Base-by-base conservation (phyloP, 2,797 vertebrate genomes). In the Macropus fuliginosus region DNA sequence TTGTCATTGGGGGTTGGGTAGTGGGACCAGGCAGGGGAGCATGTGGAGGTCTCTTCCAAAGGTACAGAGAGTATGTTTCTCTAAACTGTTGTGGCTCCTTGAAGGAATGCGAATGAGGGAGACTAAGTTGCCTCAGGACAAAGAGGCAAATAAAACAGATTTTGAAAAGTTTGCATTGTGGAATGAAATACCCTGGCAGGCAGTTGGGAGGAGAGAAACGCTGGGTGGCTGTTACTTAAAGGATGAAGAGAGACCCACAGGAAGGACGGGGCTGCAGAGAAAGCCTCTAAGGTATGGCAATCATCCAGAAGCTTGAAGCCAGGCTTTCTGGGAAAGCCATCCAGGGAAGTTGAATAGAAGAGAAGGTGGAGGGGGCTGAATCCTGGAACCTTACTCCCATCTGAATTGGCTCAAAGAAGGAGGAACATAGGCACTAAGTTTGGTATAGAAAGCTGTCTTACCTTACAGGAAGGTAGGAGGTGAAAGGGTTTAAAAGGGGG, bases 11-110 rank as follows among this genome's bases (percentile, higher is more conserved):
- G 96, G 97, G 95, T 55, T 95, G 92, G 97, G 96, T 96, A 98
- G 98, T 97, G 98, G 97, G 96, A 89, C 97, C 98, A 98, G 96
- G 91, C 34, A n/a, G 96, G 97, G 97, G 95, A 89, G 56, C 96
- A 96, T 96, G 87, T 59, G 31, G 31, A 97, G 95, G 96, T 95
- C 96, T 87, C 4, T 54, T 34, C 96, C 94, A 92, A 97, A 92
- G 90, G 74, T 97, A 21, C 34, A 24, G 74, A 40, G 87, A 93
- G 97, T 97, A 91, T 96, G 89, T 97, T 98, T 96, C 97, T 93
- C 14, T 94, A 54, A 90, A 96, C 90, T 96, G 27, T 46, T 95
- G 92, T 66, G 96, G 24, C 95, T 97, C 52, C 93, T 97, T 96
- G 93, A 93, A 52, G 50, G 28, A 57, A 16, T 9, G 93, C 1